Percentiles rank a stretch among this genome's conserved stretches.
phyloP scores from a whole-genome alignment of 2,797 vertebrate genomes.

The Diplodus sargus region DNA sequence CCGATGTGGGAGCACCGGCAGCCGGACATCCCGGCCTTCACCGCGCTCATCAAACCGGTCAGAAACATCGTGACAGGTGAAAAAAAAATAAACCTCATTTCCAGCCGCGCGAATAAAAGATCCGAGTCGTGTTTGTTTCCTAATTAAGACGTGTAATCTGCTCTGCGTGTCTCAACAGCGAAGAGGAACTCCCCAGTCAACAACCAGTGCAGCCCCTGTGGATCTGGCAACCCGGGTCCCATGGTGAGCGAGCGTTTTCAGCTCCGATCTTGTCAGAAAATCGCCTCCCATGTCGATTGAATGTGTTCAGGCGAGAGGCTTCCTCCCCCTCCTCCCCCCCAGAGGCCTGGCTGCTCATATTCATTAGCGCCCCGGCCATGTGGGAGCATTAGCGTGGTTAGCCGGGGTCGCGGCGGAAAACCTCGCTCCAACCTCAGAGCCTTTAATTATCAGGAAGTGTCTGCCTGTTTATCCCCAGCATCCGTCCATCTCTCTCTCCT shows the following conservation, averaged over 20 bases:
- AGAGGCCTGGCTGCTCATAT: constrained; percentile 58
- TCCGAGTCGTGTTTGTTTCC: neutral
- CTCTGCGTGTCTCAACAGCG: constrained; percentile 81
- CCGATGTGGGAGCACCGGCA: constrained; percentile 99
- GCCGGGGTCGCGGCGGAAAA: constrained; percentile 36
- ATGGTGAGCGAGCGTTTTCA: constrained; percentile 72
- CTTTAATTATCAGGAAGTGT: constrained; percentile 53
- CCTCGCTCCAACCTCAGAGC: constrained; percentile 29
- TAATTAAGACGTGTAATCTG: constrained; percentile 46
- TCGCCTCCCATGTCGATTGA: constrained; percentile 47
- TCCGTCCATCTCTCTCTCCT: constrained; percentile 46
- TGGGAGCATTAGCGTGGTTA: constrained; percentile 56
- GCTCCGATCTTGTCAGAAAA: constrained; percentile 29
- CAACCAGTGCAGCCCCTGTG: constrained; percentile 89
- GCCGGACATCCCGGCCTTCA: constrained; percentile 95
- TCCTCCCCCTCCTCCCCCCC: constrained; percentile 38
- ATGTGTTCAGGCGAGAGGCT: constrained; percentile 36
- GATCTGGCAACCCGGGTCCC: constrained; percentile 90
- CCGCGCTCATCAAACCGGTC: constrained; percentile 93
- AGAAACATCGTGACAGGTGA: constrained; percentile 95
- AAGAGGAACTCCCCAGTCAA: constrained; percentile 96
- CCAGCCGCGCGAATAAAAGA: constrained; percentile 62
- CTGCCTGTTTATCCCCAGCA: constrained; percentile 8
- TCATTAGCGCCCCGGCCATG: constrained; percentile 65
- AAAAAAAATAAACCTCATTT: neutral